phyloP scores from a whole-genome alignment of 2,797 vertebrate species.

The Trachops cirrhosus region DNA sequence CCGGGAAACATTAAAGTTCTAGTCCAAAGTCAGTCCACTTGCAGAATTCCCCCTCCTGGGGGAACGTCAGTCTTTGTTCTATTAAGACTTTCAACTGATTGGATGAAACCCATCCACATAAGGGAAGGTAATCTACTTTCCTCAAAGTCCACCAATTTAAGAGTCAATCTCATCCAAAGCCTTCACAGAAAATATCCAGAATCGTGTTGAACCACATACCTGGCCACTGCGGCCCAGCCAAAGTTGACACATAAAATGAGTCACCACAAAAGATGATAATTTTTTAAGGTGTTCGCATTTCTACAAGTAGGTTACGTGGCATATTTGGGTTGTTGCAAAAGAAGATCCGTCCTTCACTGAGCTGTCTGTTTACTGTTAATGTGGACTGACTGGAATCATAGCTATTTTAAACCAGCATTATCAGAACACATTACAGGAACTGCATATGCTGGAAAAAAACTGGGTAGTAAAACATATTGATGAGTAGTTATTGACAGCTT shows the following conservation, averaged over 20 bases:
- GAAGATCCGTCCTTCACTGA: conserved; percentile 10
- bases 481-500: conserved; percentile 88
- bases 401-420: conserved; percentile 72
- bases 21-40: background rate
- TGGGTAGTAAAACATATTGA: conserved; percentile 83
- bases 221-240: background rate
- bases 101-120: background rate
- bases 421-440: conserved; percentile 85
- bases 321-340: conserved; percentile 18
- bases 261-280: background rate
- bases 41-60: background rate
- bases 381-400: conserved; percentile 64
- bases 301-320: background rate
- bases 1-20: background rate
- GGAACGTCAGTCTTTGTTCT: background rate
- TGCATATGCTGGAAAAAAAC: conserved; percentile 85
- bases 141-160: background rate
- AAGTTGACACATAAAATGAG: background rate
- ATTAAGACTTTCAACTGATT: background rate
- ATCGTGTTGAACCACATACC: background rate
- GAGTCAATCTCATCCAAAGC: background rate
- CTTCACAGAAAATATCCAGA: background rate
- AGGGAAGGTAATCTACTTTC: background rate
- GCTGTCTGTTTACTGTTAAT: conserved; percentile 58
- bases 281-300: background rate